Conservation (phyloP, 2,797 vertebrate genomes). For the Pitangus sulphuratus region DNA sequence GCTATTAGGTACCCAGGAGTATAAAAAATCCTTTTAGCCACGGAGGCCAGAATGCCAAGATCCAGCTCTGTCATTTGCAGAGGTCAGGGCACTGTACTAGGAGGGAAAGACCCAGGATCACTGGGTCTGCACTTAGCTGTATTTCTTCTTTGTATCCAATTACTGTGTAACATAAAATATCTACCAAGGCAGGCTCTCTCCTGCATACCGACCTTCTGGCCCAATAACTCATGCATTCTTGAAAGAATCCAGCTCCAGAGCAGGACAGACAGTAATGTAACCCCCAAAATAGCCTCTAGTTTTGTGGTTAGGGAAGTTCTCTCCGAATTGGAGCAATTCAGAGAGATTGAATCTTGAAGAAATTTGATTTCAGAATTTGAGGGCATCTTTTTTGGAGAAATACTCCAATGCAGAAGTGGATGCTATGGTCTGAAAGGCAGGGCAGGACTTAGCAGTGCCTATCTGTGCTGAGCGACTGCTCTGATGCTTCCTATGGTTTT, state of each 20-base stretch:
- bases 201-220: neutral
- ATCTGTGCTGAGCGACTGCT: neutral
- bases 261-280: neutral
- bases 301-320: neutral
- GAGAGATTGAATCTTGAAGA: too few species aligned
- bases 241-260: neutral
- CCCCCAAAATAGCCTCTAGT: neutral
- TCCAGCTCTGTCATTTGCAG: neutral
- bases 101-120: neutral
- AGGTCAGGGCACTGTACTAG: neutral
- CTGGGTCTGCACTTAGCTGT: neutral
- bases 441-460: neutral
- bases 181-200: neutral
- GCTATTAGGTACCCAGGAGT: neutral
- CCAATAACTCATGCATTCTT: neutral
- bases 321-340: neutral
- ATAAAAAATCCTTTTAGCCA: neutral
- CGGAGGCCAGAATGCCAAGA: neutral
- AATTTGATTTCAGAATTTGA: neutral
- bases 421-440: neutral
- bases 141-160: slow-evolving; percentile 38
- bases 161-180: slow-evolving; percentile 19
- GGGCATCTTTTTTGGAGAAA: accelerated
- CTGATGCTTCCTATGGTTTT: neutral
- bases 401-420: neutral